phyloP scores from a whole-genome alignment of 2,113 vertebrate genomes.

The Rhynchopsitta pachyrhyncha region DNA sequence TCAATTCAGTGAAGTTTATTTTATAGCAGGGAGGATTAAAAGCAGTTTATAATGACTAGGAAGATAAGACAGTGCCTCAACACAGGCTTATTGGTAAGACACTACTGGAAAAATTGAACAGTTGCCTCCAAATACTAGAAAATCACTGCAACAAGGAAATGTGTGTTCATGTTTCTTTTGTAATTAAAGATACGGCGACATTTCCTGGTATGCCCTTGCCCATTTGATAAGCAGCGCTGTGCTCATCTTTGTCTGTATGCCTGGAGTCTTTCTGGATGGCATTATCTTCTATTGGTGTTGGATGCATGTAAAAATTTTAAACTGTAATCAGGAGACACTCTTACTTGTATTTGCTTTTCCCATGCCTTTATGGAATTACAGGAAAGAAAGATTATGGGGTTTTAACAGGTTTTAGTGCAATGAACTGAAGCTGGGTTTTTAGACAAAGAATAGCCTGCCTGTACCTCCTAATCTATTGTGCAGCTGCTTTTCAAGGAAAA shows the following conservation, averaged over 20 bases:
- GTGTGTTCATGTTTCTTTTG: background rate
- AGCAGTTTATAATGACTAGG: background rate
- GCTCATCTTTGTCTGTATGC: background rate
- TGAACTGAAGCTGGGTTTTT: background rate
- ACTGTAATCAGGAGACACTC: background rate
- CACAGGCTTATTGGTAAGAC: background rate
- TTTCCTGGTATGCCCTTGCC: background rate
- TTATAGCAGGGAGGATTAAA: background rate
- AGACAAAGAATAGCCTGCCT: background rate
- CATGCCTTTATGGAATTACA: background rate
- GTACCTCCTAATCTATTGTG: background rate
- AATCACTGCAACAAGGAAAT: background rate
- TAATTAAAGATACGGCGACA: background rate
- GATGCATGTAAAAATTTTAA: background rate
- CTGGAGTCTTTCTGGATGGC: background rate
- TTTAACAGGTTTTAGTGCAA: background rate
- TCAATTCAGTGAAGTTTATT: background rate
- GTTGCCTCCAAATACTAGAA: background rate
- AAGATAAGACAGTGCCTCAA: background rate
- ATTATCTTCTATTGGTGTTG: fast-evolving
- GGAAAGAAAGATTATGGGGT: background rate
- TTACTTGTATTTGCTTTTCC: background rate
- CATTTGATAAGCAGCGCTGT: background rate
- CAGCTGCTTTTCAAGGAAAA: background rate
- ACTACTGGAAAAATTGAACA: background rate